phyloP scores from a whole-genome alignment of 2,797 vertebrate species.

The Meriones psammophilus region DNA sequence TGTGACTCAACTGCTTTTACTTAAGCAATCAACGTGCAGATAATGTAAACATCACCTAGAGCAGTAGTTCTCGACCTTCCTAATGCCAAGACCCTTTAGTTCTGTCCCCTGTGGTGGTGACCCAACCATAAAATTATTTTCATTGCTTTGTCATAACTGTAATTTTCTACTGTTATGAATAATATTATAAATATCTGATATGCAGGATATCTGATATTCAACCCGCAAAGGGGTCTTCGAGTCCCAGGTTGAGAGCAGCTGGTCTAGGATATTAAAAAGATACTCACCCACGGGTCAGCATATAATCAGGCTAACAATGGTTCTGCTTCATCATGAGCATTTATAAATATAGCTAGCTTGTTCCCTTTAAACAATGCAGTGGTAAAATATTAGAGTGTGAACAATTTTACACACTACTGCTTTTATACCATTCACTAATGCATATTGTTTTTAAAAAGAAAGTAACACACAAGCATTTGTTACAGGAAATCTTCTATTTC shows the following conservation, averaged over 20 bases:
- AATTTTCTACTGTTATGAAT: neutral
- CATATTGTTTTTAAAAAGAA: neutral
- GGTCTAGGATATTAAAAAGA: neutral
- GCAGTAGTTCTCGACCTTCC: neutral
- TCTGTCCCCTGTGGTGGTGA: neutral
- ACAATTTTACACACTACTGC: neutral
- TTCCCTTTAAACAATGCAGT: neutral
- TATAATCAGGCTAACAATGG: neutral
- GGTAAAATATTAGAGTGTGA: neutral
- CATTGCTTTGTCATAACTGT: no score
- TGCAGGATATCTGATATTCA: no score
- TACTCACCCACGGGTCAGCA: neutral
- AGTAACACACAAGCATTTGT: neutral
- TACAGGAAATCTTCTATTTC: neutral
- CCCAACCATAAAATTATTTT: neutral
- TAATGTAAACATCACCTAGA: neutral
- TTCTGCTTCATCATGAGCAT: neutral
- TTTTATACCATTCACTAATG: neutral
- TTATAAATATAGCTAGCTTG: neutral
- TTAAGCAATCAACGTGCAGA: neutral
- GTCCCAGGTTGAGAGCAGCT: neutral
- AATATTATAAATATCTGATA: neutral
- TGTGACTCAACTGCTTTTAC: neutral
- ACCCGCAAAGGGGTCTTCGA: neutral
- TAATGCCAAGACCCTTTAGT: neutral